A percentile compares a stretch with the other conserved stretches of the same genome.
Evolutionary conservation across 2,113 vertebrate genomes (phyloP).

Genomic region (Elephas maximus): DNA sequence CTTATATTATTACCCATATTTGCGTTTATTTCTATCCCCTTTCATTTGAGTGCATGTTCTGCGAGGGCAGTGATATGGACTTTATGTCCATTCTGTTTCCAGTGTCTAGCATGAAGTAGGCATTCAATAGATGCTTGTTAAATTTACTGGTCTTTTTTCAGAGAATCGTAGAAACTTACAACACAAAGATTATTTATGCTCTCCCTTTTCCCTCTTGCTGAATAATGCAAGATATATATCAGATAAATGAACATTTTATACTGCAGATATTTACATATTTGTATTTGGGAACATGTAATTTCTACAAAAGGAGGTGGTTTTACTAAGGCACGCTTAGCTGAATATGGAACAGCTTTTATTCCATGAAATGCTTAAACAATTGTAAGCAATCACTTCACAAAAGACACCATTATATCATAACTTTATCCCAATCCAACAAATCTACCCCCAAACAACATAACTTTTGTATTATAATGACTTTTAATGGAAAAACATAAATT

Average conservation of each 20-base stretch:
- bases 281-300: slow-evolving; percentile 17
- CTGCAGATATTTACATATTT: neutral
- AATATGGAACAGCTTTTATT: slow-evolving; percentile 4
- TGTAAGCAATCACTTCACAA: slow-evolving; percentile 66
- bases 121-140: neutral
- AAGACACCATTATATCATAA: slow-evolving; percentile 65
- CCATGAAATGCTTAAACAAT: slow-evolving; percentile 51
- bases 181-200: neutral
- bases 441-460: slow-evolving; percentile 79
- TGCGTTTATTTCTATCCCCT: neutral
- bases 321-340: neutral
- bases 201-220: neutral
- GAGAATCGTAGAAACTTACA: neutral
- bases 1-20: neutral
- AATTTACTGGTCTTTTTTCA: neutral
- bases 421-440: slow-evolving; percentile 65
- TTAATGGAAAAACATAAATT: slow-evolving; percentile 80
- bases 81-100: neutral
- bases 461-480: slow-evolving; percentile 81
- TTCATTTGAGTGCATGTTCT: neutral
- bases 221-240: neutral
- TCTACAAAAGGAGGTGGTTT: neutral
- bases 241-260: neutral
- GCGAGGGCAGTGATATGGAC: neutral
- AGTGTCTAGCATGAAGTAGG: neutral